Percentiles rank a stretch among this genome's conserved stretches.
These are phyloP conservation scores for Oophaga pumilio DNA, from an alignment of 2,113 vertebrate genomes.

Conservation along the genomic window DNA sequence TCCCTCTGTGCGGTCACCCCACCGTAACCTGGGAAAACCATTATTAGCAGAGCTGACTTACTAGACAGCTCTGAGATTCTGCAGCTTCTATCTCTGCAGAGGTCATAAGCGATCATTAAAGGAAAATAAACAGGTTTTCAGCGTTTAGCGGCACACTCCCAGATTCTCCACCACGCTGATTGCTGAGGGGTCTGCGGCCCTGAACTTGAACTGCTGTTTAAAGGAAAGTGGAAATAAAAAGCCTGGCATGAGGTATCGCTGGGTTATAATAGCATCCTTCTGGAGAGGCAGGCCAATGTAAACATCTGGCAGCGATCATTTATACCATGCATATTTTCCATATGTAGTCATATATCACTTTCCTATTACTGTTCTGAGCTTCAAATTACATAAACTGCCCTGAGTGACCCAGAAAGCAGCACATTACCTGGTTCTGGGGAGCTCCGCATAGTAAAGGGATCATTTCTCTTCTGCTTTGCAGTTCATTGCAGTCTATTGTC, in stretches of 20 bases:
- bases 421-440: neutral
- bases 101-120: neutral
- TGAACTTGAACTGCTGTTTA: slow-evolving; percentile 51
- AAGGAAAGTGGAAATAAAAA: slow-evolving; percentile 48
- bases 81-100: neutral
- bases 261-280: slow-evolving; percentile 50
- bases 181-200: slow-evolving; percentile 27
- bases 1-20: neutral
- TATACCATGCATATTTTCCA: slow-evolving; percentile 53
- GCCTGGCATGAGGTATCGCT: slow-evolving; percentile 28
- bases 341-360: slow-evolving; percentile 44
- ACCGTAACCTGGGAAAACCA: neutral
- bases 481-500: neutral
- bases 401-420: neutral
- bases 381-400: neutral
- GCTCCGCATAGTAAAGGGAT: neutral
- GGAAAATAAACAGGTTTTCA: slow-evolving; percentile 21
- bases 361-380: slow-evolving; percentile 6
- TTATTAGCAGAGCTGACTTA: neutral
- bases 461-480: neutral
- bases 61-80: neutral
- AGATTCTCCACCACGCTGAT: neutral
- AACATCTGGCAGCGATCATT: slow-evolving; percentile 45
- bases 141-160: neutral
- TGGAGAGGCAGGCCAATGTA: slow-evolving; percentile 41